phyloP scores from a whole-genome alignment of 2,888 invertebrate genomes.

The Altica lythri region DNA sequence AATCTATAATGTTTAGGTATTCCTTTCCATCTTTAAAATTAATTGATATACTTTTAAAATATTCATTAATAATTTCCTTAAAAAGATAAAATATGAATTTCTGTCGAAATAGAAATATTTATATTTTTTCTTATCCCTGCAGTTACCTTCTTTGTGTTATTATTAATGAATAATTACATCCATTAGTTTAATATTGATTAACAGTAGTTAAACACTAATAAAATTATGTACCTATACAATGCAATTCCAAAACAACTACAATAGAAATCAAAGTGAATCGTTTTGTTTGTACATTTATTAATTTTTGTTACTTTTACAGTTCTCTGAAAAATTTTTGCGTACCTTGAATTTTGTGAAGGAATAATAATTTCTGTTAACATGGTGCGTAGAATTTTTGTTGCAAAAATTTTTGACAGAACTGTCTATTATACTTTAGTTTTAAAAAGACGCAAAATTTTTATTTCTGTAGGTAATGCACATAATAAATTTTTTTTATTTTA shows the following conservation, averaged over 20 bases:
- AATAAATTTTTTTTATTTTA: conserved; percentile 37
- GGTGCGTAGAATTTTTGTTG: conserved; percentile 3
- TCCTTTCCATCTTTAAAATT: conserved; percentile 15
- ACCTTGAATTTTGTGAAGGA: conserved; percentile 4
- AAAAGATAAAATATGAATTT: conserved; percentile 22
- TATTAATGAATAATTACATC: conserved; percentile 27
- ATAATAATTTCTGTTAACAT: conserved; percentile 2
- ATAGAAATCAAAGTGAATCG: conserved; percentile 25
- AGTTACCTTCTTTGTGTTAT: conserved; percentile 18
- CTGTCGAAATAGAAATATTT: conserved; percentile 2
- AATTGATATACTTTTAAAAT: conserved; percentile 17
- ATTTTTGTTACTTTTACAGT: conserved; percentile 31
- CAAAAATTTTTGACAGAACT: conserved; percentile 26
- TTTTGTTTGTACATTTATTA: conserved; percentile 32
- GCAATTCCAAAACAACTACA: conserved; percentile 20
- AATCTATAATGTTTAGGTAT: conserved; percentile 29
- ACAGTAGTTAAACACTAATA: conserved; percentile 24
- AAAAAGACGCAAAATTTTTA: conserved; percentile 33
- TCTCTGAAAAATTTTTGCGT: conserved; percentile 27
- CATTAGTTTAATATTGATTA: conserved; percentile 23
- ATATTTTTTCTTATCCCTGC: conserved; percentile 14
- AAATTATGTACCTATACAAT: conserved; percentile 20
- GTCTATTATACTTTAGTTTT: conserved; percentile 32
- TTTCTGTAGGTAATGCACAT: conserved; percentile 36
- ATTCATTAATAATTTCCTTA: conserved; percentile 26